Base-by-base conservation (phyloP, 2,113 vertebrate species). In the Thunnus thynnus region DNA sequence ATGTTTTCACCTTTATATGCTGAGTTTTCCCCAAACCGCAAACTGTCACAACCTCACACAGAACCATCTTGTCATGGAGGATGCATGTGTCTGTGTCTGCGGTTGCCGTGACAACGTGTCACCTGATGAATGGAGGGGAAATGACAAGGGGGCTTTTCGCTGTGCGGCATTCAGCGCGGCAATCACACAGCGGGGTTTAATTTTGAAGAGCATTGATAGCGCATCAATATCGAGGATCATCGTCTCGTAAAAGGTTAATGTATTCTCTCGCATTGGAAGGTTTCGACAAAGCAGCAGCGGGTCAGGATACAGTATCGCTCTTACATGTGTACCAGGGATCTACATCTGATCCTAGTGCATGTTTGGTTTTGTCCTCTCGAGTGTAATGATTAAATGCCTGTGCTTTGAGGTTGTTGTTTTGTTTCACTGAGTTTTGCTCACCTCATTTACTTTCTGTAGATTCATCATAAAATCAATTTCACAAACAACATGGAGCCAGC, bases 171-270 rank as follows among this genome's bases (percentile, higher is more conserved):
- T 86, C 80, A 80, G 77, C 8, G 3, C 13, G 57, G 3, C 13
- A 61, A 72, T 86, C 80, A 56, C 73, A 52, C 69, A 65, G 72
- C 22, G 2, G 77, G 56, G 12, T 76, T 75, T 77, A 10, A 68
- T 78, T 80, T 85, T 83, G 46, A 82, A 68, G 62, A 58, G 55
- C 51, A 63, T 56, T 86, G 82, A 88, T 85, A 80, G 72, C 3
- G 11, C 58, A 65, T 85, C 72, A 58, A 89, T 89, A 88, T 80
- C n/a, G 13, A 83, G 77, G 76, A 78, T 78, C 14, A 52, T 80
- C 81, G 51, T 62, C 44, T 27, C 16, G 36, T n/a, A 27, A 93
- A 91, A 91, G 88, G 86, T 87, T 90, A 90, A 93, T 81, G 70
- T 81, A 90, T 90, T 93, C 86, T 52, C 5, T 10, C 18, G 1